Evolutionary conservation across 1,140 invertebrate species (phyloP), one percentile per base, ranked within the genome.

Genomic region (Apocrypta bakeri): DNA sequence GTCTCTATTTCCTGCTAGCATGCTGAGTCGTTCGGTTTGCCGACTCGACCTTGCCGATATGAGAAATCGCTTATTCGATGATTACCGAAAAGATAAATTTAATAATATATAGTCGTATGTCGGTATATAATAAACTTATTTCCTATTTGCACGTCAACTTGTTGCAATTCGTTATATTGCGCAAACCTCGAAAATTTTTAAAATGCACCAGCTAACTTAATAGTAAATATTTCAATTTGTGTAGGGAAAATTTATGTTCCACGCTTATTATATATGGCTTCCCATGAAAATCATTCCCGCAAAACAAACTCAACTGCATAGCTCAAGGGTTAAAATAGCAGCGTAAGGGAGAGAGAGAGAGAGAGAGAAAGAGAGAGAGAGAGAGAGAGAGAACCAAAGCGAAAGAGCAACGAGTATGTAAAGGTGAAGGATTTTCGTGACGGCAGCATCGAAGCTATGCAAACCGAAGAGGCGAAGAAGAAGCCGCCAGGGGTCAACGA

Each of bases 381-480:
- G 14, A 63, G 27, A 4, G 56, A 56, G 7, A 63, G 24, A 31
- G 25, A 27, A 63, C 9, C 27, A 17, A 25, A 14, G 75, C 21
- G 48, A 64, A 76, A 9, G 11, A 24, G 29, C 21, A 29, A 64
- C 27, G 12, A 74, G 12, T 64, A 81, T 48, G 79, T 75, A 29
- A 81, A 75, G 79, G 79, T 75, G 71, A 81, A 75, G 61, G 79
- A 75, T 81, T 81, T 81, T 81, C 79, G 79, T 81, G 79, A 66
- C 71, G 37, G 42, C 68, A 61, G 21, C 29, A 48, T 69, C 37
- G 64, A 21, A 48, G 24, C n/a, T 40, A 74, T 14, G 24, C 6
- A 69, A 31, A 17, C 27, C 1, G 25, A 48, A n/a, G 2, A 6
- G 25, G 29, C 14, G 66, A 2, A 56, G 61, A 76, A 82, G 63